Evolutionary conservation across 35 echinoderm and acorn worm species (phyloP).

Genomic region (Antedon bifida): DNA sequence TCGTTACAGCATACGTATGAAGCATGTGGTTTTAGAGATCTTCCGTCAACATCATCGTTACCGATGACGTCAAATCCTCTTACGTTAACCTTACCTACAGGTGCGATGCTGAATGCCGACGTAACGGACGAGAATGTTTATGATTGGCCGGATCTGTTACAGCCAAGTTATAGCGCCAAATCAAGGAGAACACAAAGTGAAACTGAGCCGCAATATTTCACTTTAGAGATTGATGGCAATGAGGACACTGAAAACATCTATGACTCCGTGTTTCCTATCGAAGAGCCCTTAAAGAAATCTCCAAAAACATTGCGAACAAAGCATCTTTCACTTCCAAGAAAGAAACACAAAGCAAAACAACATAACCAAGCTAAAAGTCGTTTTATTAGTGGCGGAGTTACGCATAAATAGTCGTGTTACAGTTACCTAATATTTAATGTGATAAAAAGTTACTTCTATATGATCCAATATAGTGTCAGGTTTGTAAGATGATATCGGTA

Average conservation of each 20-base stretch:
- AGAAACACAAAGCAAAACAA: not conserved
- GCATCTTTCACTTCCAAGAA: not conserved
- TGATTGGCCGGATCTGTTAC: not conserved
- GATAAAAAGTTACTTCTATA: no score
- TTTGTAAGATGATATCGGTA: no score
- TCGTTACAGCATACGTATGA: not conserved
- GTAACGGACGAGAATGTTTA: not conserved
- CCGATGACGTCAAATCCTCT: not conserved
- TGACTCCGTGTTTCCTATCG: not conserved
- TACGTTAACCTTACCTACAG: not conserved
- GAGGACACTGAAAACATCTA: not conserved
- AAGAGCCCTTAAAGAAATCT: not conserved
- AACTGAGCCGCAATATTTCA: not conserved
- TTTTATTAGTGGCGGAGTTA: not conserved
- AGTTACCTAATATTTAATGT: no score
- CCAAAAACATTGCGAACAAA: not conserved
- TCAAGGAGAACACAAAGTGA: not conserved
- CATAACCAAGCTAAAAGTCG: not conserved
- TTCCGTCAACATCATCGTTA: not conserved
- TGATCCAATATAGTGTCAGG: no score
- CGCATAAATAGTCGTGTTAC: no score
- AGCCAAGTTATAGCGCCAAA: not conserved
- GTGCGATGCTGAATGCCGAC: not conserved
- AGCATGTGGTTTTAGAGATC: not conserved
- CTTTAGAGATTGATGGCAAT: not conserved